A percentile compares a stretch with the other conserved stretches of the same genome.
These are phyloP conservation scores for Drosophila nigricruria DNA, from an alignment of 2,888 invertebrate genomes.

Conservation along the genomic window DNA sequence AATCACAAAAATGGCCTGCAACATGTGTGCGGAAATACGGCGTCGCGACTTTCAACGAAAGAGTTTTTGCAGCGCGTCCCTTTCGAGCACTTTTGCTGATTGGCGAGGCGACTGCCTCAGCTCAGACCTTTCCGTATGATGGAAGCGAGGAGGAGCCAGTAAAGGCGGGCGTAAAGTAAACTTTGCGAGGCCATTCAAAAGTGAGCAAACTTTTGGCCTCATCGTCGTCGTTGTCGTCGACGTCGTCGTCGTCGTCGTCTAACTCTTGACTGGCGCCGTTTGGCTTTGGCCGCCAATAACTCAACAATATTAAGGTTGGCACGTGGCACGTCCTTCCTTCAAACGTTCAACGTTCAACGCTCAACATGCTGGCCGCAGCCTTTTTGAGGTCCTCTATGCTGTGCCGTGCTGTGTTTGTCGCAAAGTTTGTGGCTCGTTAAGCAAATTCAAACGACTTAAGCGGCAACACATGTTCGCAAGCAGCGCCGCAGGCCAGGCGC, in stretches of 20 bases:
- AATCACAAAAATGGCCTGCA: conserved; percentile 76
- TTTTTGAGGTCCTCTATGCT: conserved; percentile 9
- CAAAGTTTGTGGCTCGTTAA: conserved; percentile 82
- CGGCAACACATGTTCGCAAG: conserved; percentile 80
- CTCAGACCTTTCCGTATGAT: conserved; percentile 6
- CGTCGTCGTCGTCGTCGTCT: conserved; percentile 43
- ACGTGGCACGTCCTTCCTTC: conserved; percentile 65
- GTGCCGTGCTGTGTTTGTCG: conserved; percentile 67
- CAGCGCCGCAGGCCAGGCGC: conserved; percentile 31
- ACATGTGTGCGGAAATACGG: conserved; percentile 80
- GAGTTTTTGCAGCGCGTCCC: conserved; percentile 60
- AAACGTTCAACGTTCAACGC: conserved; percentile 9
- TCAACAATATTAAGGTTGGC: conserved; percentile 81
- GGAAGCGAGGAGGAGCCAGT: background rate
- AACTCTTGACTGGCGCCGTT: conserved; percentile 78
- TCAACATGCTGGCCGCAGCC: conserved; percentile 26
- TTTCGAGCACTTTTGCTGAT: conserved; percentile 72
- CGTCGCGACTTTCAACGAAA: conserved; percentile 75
- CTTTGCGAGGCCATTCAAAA: conserved; percentile 67
- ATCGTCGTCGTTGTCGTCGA: conserved; percentile 18
- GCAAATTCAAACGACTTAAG: conserved; percentile 81
- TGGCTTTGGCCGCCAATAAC: conserved; percentile 80
- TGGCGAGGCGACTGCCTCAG: conserved; percentile 56
- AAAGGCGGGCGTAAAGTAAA: conserved; percentile 38
- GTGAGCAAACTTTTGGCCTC: conserved; percentile 73